Evolutionary conservation across 2,888 invertebrate species (phyloP), one percentile per base, ranked within the genome.

Genomic region (Dasysyrphus tricinctus): DNA sequence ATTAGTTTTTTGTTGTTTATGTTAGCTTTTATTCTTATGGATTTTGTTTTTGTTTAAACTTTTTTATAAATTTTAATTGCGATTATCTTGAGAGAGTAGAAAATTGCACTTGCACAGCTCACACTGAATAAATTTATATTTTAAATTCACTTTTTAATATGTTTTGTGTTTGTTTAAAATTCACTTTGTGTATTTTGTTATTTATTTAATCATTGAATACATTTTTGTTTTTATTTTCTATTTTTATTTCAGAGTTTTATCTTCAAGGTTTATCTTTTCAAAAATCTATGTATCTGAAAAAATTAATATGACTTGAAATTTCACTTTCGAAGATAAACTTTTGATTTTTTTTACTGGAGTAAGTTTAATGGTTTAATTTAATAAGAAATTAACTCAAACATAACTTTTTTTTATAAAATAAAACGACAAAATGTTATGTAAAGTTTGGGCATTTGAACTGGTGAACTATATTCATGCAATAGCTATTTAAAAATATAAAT

Each of bases 81-180:
- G 32, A 19, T 56, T 32, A 37, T 12, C 9, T 9, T 59, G 0
- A 0, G 11, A 24, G n/a, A 44, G 44, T 44, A n/a, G 44, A 44
- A 44, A 59, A 54, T 63, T 75, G 74, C 81, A 81, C 70, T 81
- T 74, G 56, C 29, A 73, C 51, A 70, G 56, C 29, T 77, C 51
- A 70, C 61, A 78, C 49, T 81, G 70, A 75, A 78, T 70, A 44
- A n/a, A 57, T 59, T 24, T 24, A 24, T 24, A 47, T 75, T 80
- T 70, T 70, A 70, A 56, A 83, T 72, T 76, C 75, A 80, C 78
- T 85, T 77, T 70, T 65, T 74, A 56, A 56, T 47, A 16, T 77
- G 76, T 76, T 47, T 73, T 73, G 63, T 49, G 63, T 61, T 63
- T 77, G 80, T 69, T 78, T 51, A 47, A 12, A 49, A 42, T 86